Percentiles rank a stretch among this genome's conserved stretches.
Conservation (phyloP, 1,140 invertebrate genomes). For the Rhynchophorus ferrugineus region DNA sequence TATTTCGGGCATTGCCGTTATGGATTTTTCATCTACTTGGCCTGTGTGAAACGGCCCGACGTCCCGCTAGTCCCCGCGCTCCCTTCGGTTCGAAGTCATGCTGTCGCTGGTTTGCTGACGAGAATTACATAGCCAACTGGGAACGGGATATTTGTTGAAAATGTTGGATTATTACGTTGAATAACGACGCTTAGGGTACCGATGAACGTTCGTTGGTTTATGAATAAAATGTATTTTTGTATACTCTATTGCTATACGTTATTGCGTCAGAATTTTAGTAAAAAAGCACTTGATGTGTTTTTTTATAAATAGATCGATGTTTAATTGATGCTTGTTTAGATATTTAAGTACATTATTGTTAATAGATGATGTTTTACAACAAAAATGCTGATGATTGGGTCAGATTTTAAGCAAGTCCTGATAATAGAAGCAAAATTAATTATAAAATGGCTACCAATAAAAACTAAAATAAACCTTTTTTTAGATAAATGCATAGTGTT, state of each 20-base stretch:
- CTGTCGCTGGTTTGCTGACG: conserved; percentile 17
- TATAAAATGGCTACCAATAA: no score
- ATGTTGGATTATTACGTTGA: not conserved
- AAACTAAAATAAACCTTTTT: no score
- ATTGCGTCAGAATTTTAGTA: no score
- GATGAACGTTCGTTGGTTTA: no score
- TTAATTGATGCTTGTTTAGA: not conserved
- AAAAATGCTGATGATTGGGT: no score
- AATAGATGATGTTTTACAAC: no score
- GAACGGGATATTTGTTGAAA: conserved; percentile 11
- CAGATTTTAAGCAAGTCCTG: no score
- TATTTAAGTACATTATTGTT: no score
- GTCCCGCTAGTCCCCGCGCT: conserved; percentile 1
- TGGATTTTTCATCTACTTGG: conserved; percentile 20
- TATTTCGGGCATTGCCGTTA: conserved; percentile 4
- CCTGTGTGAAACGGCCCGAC: conserved; percentile 18
- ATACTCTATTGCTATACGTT: not conserved
- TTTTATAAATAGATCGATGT: not conserved
- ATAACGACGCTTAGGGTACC: no score
- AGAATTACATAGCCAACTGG: conserved; percentile 18
- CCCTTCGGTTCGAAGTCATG: conserved; percentile 11
- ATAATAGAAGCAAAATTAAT: no score
- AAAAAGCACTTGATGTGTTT: not conserved
- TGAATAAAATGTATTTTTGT: no score
- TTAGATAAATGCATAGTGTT: no score